Percentiles rank a stretch among this genome's conserved stretches.
Conservation (phyloP, 2,113 vertebrate genomes). For the Rhagologus leucostigma region DNA sequence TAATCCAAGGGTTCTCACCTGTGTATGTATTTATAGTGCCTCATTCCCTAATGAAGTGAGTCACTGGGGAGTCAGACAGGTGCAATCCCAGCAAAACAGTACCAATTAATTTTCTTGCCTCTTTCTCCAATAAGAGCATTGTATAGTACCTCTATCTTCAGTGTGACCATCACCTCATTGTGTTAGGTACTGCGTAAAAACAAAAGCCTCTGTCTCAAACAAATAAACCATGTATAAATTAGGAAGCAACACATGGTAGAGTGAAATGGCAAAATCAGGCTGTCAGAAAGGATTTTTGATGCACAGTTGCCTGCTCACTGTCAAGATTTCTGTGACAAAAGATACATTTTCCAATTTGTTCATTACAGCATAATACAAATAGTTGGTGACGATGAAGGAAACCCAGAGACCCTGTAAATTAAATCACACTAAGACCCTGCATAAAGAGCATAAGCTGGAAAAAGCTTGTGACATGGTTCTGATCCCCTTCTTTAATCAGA, state of each 20-base stretch:
- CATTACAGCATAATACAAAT: neutral
- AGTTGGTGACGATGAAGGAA: neutral
- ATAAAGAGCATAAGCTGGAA: neutral
- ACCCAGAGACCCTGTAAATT: neutral
- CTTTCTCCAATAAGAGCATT: neutral
- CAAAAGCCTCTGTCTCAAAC: neutral
- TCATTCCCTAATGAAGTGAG: neutral
- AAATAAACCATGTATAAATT: neutral
- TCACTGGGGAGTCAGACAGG: neutral
- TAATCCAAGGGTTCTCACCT: neutral
- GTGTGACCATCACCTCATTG: neutral
- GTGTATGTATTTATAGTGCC: neutral
- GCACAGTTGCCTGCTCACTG: neutral
- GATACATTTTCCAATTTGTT: neutral
- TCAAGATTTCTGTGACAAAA: neutral
- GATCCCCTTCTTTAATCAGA: neutral
- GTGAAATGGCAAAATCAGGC: neutral
- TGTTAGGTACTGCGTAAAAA: neutral
- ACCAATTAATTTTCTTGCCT: neutral
- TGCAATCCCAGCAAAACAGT: neutral
- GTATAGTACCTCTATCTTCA: neutral
- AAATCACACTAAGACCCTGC: neutral
- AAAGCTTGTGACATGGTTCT: neutral
- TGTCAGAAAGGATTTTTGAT: neutral
- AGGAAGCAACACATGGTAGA: neutral